Percentiles rank a stretch among this genome's conserved stretches.
Evolutionary conservation across 2,888 invertebrate genomes (phyloP).

Genomic region (Stenodema calcarata): DNA sequence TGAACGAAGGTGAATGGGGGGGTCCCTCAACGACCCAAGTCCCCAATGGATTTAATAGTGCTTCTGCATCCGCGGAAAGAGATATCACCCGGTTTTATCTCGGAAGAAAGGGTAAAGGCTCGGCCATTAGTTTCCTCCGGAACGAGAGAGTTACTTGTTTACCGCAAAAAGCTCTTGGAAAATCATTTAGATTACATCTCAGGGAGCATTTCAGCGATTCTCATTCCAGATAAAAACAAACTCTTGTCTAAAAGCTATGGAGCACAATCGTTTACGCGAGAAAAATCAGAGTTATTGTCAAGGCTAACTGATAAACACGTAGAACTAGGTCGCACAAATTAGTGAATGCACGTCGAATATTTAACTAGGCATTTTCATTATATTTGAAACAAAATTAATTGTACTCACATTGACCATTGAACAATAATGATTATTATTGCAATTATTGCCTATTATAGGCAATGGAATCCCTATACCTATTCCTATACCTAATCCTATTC

Average conservation of each 20-base stretch:
- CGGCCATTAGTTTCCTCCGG: background rate
- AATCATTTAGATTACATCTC: conserved; percentile 5
- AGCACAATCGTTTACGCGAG: background rate
- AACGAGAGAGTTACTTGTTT: conserved; percentile 2
- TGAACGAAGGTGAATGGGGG: background rate
- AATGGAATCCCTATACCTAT: too few species aligned
- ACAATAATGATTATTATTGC: too few species aligned
- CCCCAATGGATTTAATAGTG: background rate
- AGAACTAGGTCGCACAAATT: background rate
- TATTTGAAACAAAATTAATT: too few species aligned
- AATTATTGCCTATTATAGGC: too few species aligned
- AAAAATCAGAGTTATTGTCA: background rate
- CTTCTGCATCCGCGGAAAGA: background rate
- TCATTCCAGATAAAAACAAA: conserved; percentile 9
- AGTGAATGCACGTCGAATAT: background rate
- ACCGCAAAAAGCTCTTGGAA: conserved; percentile 1
- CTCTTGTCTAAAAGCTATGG: background rate
- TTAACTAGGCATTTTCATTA: background rate
- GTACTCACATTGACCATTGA: too few species aligned
- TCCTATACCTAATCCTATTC: too few species aligned
- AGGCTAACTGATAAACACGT: background rate
- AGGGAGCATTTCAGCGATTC: background rate
- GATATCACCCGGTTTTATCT: background rate
- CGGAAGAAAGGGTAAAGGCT: background rate
- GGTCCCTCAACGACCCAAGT: background rate